Evolutionary conservation across 2,797 vertebrate species (phyloP).

Genomic region (Uromys caudimaculatus): DNA sequence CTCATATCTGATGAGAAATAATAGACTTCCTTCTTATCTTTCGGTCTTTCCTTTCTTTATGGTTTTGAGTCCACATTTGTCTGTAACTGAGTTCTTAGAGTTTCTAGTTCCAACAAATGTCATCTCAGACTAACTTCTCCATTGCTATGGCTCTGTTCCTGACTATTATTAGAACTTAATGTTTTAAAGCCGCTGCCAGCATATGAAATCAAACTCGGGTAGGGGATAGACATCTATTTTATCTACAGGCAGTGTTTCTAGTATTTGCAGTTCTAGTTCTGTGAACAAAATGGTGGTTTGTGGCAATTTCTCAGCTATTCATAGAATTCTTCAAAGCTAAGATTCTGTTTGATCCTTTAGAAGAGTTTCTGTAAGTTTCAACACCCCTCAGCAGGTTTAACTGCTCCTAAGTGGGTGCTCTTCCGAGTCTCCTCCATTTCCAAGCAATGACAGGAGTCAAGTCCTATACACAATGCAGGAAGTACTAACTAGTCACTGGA

Average conservation of each 20-base stretch:
- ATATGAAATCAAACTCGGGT: neutral
- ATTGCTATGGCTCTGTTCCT: neutral
- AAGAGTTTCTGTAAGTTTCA: slow-evolving; percentile 3
- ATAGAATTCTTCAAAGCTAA: slow-evolving; percentile 27
- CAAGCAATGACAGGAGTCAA: slow-evolving; percentile 59
- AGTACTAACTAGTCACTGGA: slow-evolving; percentile 66
- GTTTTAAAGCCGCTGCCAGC: slow-evolving; percentile 53
- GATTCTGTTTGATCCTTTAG: slow-evolving; percentile 55
- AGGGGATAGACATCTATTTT: neutral
- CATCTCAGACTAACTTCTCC: neutral
- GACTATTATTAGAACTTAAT: slow-evolving; percentile 5
- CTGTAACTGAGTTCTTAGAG: slow-evolving; percentile 5
- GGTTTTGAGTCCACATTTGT: neutral
- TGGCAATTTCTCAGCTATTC: slow-evolving; percentile 48
- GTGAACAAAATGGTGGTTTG: slow-evolving; percentile 3
- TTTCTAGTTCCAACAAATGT: neutral
- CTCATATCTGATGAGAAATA: slow-evolving; percentile 33
- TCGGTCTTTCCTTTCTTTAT: slow-evolving; percentile 34
- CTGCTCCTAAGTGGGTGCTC: slow-evolving; percentile 41
- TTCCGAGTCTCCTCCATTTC: slow-evolving; percentile 42
- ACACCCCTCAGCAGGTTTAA: slow-evolving; percentile 48
- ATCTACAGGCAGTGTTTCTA: neutral
- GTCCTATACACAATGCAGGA: slow-evolving; percentile 46
- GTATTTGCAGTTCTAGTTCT: neutral
- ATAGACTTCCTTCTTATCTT: neutral